phyloP scores from a whole-genome alignment of 2,888 invertebrate species.

The Agrochola circellaris region DNA sequence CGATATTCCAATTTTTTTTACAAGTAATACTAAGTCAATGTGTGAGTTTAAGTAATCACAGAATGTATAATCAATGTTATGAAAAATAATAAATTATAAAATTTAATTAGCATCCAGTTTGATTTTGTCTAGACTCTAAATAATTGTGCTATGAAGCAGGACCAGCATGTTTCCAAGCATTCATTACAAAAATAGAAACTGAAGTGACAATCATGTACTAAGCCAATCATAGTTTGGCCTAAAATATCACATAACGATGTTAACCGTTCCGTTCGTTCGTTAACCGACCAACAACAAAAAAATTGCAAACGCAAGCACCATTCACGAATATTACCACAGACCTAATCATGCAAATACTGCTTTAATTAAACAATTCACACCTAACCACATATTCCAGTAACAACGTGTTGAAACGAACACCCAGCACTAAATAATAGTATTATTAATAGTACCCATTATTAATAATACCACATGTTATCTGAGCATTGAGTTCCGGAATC shows the following conservation, averaged over 20 bases:
- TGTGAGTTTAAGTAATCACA: no score
- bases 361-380: slow-evolving; percentile 42
- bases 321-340: neutral
- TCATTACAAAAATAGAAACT: neutral
- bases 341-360: slow-evolving; percentile 31
- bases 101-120: no score
- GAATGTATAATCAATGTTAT: no score
- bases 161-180: no score
- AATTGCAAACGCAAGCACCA: neutral
- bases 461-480: slow-evolving; percentile 52
- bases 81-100: no score
- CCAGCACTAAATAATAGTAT: slow-evolving; percentile 39
- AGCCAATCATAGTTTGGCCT: neutral
- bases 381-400: slow-evolving; percentile 26
- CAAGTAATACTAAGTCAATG: no score
- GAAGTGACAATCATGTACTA: no score
- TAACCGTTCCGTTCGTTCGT: no score
- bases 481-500: slow-evolving; percentile 31
- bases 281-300: neutral
- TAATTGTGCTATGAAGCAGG: no score
- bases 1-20: no score
- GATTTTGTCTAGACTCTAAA: no score
- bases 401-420: slow-evolving; percentile 48
- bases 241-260: neutral
- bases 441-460: slow-evolving; percentile 32